Evolutionary conservation across 92 coral and sea anemone genomes (phyloP).

Genomic region (Porites rus): DNA sequence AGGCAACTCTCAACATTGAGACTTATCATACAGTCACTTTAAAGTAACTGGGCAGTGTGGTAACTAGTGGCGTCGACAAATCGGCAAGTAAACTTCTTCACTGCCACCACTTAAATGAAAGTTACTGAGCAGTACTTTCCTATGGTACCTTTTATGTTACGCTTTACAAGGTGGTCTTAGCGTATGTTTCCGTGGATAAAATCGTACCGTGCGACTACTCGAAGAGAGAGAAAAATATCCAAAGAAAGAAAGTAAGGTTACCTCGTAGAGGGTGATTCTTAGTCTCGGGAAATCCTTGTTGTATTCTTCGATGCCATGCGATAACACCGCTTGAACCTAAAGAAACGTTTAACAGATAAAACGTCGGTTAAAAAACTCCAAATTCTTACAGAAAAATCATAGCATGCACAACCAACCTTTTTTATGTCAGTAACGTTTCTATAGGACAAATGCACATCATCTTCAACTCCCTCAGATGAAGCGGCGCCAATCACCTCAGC

Average conservation of each 20-base stretch:
- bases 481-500: conserved; percentile 87
- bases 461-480: conserved; percentile 86
- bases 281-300: conserved; percentile 96
- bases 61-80: too few species aligned
- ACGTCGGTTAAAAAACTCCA: neutral
- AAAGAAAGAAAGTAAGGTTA: conserved; percentile 2
- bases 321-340: conserved; percentile 91
- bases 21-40: too few species aligned
- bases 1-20: too few species aligned
- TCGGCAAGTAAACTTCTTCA: too few species aligned
- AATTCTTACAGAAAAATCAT: neutral
- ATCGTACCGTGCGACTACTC: too few species aligned
- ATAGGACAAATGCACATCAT: conserved; percentile 93
- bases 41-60: too few species aligned
- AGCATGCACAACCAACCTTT: conserved; percentile 69
- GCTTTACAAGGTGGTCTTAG: too few species aligned
- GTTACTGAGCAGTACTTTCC: too few species aligned
- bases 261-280: conserved; percentile 89
- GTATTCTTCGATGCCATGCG: conserved; percentile 96
- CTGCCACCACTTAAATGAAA: too few species aligned
- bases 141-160: too few species aligned
- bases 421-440: conserved; percentile 85
- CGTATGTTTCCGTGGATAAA: too few species aligned
- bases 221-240: too few species aligned
- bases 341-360: neutral